These are phyloP conservation scores for Bungarus multicinctus DNA, from an alignment of 2,113 vertebrate species.

Conservation along the genomic window DNA sequence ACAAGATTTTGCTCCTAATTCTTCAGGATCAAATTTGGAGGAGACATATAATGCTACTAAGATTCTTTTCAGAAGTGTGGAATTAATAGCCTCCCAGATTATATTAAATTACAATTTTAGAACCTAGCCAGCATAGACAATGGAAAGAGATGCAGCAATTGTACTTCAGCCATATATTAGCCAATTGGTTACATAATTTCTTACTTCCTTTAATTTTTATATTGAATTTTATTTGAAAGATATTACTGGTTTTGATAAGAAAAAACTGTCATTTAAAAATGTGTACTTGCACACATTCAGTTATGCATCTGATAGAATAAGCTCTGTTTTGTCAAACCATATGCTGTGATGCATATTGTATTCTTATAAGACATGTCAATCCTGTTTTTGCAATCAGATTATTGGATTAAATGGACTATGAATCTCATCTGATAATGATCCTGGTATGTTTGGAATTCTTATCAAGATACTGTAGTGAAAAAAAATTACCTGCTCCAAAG, in stretches of 20 bases:
- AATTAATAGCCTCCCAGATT: not conserved
- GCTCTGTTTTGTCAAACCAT: not conserved
- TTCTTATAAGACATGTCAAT: not conserved
- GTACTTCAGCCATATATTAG: not conserved
- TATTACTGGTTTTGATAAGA: not conserved
- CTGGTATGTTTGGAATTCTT: not conserved
- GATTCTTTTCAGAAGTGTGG: not conserved
- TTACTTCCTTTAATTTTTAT: not conserved
- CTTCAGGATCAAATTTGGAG: not conserved
- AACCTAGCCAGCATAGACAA: not conserved
- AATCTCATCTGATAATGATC: not conserved
- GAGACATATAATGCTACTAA: not conserved
- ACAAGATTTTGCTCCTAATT: not conserved
- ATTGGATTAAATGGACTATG: not conserved
- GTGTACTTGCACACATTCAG: not conserved
- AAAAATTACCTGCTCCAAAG: not conserved
- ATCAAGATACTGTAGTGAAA: not conserved
- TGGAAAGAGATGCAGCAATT: not conserved
- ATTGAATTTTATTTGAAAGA: not conserved
- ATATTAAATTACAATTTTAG: not conserved
- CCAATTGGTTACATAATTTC: not conserved
- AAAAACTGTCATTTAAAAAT: not conserved
- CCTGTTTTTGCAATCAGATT: not conserved
- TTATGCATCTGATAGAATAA: not conserved
- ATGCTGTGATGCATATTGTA: not conserved